Conservation (phyloP, 2,797 vertebrate species). For the Alouatta caraya region DNA sequence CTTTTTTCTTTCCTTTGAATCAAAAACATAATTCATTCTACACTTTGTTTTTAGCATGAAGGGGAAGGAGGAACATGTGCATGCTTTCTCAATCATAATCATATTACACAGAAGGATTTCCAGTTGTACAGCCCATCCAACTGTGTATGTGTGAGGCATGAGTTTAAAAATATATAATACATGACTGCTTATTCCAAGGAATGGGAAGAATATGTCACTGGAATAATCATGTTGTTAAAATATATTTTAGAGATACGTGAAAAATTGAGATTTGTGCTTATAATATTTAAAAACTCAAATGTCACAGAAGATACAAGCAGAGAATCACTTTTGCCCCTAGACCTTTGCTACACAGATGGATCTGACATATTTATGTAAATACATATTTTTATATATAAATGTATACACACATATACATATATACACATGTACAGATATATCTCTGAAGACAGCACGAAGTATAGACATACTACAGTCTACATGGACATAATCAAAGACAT, state of each 20-base stretch:
- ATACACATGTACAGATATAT: neutral
- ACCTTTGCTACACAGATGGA: neutral
- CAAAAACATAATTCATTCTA: conserved; percentile 9
- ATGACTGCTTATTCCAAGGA: conserved; percentile 18
- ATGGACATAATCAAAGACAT: neutral
- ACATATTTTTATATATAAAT: neutral
- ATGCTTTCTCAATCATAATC: conserved; percentile 1
- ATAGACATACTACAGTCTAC: neutral
- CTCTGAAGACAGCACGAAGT: neutral
- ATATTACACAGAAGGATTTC: neutral
- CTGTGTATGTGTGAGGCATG: neutral
- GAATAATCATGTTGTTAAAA: conserved; percentile 28
- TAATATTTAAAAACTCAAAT: neutral
- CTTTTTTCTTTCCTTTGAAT: conserved; percentile 28
- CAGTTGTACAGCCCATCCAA: neutral
- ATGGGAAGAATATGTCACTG: conserved; percentile 1
- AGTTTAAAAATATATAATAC: conserved; percentile 4
- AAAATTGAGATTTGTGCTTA: conserved; percentile 2
- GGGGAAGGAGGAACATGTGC: neutral
- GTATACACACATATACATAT: neutral
- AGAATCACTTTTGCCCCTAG: neutral
- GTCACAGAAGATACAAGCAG: neutral
- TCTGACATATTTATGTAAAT: neutral
- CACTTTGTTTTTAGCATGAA: conserved; percentile 20
- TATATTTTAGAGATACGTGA: neutral